Conservation (phyloP, 2,113 vertebrate species). For the Rhinoptilus africanus region DNA sequence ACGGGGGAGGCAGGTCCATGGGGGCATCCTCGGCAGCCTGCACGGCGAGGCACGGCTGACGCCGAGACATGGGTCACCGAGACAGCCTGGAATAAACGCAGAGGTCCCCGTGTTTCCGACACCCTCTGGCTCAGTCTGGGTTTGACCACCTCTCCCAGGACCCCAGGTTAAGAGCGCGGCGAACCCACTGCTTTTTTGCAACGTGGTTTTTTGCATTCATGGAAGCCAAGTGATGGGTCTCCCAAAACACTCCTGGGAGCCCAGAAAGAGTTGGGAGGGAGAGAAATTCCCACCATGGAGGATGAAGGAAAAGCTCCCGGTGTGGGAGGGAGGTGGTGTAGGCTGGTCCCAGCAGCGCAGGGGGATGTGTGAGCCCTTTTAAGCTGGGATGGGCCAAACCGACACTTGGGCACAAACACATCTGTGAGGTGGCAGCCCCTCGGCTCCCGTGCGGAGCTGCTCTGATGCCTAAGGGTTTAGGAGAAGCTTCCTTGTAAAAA, state of each 20-base stretch:
- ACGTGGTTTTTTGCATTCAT: rapidly evolving
- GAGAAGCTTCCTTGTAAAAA: neutral
- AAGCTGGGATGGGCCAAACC: neutral
- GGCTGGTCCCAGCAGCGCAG: neutral
- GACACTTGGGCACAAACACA: rapidly evolving
- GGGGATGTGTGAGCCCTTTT: neutral
- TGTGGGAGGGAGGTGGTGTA: neutral
- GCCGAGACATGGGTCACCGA: neutral
- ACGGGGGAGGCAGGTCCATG: neutral
- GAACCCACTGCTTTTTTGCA: rapidly evolving
- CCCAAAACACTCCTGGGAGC: neutral
- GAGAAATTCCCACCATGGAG: neutral
- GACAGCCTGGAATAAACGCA: neutral
- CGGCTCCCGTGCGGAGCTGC: neutral
- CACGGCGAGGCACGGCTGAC: rapidly evolving
- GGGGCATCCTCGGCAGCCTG: neutral
- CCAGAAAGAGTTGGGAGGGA: neutral
- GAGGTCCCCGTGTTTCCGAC: neutral
- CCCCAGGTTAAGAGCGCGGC: no score
- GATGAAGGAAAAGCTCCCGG: neutral
- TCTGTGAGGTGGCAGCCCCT: neutral
- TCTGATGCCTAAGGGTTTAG: neutral
- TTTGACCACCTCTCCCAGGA: neutral
- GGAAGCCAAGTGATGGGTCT: neutral
- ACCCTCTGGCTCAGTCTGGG: rapidly evolving